Evolutionary conservation across 2,113 vertebrate genomes (phyloP).

Genomic region (Danionella cerebrum): DNA sequence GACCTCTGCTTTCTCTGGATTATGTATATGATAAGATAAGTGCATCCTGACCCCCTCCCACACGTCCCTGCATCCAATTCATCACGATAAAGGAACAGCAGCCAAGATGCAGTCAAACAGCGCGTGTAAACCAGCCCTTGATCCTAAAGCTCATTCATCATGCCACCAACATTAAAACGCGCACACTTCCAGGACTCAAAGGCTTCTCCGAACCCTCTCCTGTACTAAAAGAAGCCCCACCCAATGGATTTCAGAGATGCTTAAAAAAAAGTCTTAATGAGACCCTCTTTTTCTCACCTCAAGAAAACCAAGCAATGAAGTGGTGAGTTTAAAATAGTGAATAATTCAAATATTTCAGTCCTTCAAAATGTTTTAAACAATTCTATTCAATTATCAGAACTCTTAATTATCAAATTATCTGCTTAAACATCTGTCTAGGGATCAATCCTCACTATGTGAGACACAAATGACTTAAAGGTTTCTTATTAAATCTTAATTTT

Average conservation of each 20-base stretch:
- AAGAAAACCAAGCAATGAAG: neutral
- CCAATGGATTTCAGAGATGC: neutral
- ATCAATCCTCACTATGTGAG: too few relatives aligned
- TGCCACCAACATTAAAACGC: neutral
- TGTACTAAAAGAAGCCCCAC: neutral
- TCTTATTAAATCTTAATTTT: too few relatives aligned
- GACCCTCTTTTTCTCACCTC: neutral
- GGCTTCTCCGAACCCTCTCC: neutral
- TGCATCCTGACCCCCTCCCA: neutral
- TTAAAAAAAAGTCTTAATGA: neutral
- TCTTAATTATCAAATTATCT: too few relatives aligned
- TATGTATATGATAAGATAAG: neutral
- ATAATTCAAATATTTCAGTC: neutral
- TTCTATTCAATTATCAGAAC: too few relatives aligned
- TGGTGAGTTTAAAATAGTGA: neutral
- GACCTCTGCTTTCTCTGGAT: neutral
- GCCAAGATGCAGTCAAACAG: slow-evolving; percentile 2
- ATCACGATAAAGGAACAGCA: slow-evolving; percentile 9
- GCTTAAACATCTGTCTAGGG: too few relatives aligned
- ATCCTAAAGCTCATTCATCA: slow-evolving; percentile 12
- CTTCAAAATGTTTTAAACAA: too few relatives aligned
- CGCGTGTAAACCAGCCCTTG: slow-evolving; percentile 10
- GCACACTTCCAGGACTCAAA: neutral
- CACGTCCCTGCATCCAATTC: neutral
- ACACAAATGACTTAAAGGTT: too few relatives aligned